Base-by-base conservation (phyloP, 1,140 invertebrate species). In the Anastrepha obliqua region DNA sequence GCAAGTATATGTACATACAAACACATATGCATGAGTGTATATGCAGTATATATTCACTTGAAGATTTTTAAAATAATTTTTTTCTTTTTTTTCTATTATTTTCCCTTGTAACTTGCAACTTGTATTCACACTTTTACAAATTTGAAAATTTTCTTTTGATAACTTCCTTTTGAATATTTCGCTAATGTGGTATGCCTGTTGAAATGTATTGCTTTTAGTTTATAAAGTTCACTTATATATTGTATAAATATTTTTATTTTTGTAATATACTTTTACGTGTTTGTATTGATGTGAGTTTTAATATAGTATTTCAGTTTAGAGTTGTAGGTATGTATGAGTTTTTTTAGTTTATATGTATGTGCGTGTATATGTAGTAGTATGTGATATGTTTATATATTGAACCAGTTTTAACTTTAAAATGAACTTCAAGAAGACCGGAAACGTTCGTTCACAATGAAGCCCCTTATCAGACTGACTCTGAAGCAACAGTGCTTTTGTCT, bases 381-480 rank as follows among this genome's bases (percentile, higher is more conserved):
- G 64, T 67, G 55, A 51, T 81, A 62, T 86, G 85, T 55, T 29
- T 60, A 86, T 60, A 42, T 62, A 60, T 29, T 86, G 51, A 86
- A 86, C 29, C 85, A 86, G 20, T 60, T 60, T 86, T 7, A 59
- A 85, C 51, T 13, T 11, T 58, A 86, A 86, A 44, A 86, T 86
- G 13, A 60, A 86, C 55, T 62, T 70, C 51, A 87, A 13, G 86
- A 70, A 65, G 86, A 87, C 86, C 86, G 86, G 86, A 87, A 87
- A 87, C 86, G 86, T 87, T 87, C 86, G 86, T 70, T 87, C 86
- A 70, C 86, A 70, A 87, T 87, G 62, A 51, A 87, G 86, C 86
- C 86, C 51, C 86, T 87, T 70, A 87, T 87, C 86, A 87, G 86
- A 87, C 86, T 87, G 47, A 87, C 17, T 74, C 47, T 58, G 62